Evolutionary conservation across 2,113 vertebrate species (phyloP).

Genomic region (Pluvianellus socialis): DNA sequence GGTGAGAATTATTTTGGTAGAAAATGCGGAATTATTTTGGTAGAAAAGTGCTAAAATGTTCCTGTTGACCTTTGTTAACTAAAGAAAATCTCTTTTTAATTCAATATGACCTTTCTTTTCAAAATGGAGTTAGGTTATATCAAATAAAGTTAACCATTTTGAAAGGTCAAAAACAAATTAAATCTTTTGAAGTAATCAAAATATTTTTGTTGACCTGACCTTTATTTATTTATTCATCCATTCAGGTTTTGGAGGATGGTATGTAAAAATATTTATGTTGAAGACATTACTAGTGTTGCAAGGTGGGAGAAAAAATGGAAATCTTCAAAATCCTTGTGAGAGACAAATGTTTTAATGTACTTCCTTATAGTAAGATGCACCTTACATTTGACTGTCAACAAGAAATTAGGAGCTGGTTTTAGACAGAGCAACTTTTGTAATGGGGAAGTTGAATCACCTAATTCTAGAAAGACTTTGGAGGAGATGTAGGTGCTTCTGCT

Average conservation of each 20-base stretch:
- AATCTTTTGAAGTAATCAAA: not conserved
- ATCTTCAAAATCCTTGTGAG: not conserved
- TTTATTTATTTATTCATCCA: not conserved
- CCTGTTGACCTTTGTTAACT: conserved; percentile 16
- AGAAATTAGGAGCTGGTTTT: not conserved
- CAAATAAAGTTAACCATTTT: not conserved
- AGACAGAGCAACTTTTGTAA: not conserved
- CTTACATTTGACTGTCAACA: not conserved
- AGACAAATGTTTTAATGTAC: not conserved
- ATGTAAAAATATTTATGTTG: no score
- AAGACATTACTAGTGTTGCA: not conserved
- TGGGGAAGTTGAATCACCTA: not conserved
- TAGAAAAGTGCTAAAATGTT: not conserved
- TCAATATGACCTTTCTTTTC: not conserved
- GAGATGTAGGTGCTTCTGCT: not conserved
- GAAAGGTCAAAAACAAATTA: not conserved
- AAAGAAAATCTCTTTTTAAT: not conserved
- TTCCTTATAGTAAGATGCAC: not conserved
- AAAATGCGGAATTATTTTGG: not conserved
- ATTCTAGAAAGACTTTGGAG: not conserved
- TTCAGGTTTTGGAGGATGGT: not conserved
- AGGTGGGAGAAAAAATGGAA: not conserved
- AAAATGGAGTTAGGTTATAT: not conserved
- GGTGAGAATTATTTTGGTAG: not conserved
- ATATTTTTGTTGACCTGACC: not conserved